Evolutionary conservation across 2,888 invertebrate genomes (phyloP).

Genomic region (Chrysina gloriosa): DNA sequence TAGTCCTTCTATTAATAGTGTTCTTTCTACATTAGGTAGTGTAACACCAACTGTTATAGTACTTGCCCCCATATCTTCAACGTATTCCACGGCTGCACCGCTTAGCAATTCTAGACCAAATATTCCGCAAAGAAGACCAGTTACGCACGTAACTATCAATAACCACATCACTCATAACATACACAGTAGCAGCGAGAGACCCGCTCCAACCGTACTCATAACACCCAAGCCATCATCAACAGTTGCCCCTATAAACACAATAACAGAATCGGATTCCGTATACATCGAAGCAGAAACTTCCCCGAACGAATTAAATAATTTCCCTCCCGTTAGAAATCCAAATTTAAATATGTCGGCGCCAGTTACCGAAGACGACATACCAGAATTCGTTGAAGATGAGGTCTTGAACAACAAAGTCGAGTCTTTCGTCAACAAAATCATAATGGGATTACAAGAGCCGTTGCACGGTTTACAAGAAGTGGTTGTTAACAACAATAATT

Average conservation of each 20-base stretch:
- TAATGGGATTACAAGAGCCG: conserved; percentile 84
- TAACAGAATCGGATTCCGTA: conserved; percentile 52
- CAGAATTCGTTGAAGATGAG: conserved; percentile 81
- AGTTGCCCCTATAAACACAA: conserved; percentile 53
- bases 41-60: conserved; percentile 73
- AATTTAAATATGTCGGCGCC: conserved; percentile 79
- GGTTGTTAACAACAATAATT: conserved; percentile 69
- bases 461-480: conserved; percentile 85
- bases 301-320: conserved; percentile 78
- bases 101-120: conserved; percentile 54
- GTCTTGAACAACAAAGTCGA: conserved; percentile 83
- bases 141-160: conserved; percentile 70
- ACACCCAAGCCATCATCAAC: conserved; percentile 74
- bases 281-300: conserved; percentile 71
- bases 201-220: conserved; percentile 74
- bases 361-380: conserved; percentile 74
- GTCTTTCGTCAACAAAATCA: conserved; percentile 84
- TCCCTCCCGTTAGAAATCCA: conserved; percentile 88
- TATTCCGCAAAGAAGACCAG: conserved; percentile 64
- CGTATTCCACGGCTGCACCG: conserved; percentile 40
- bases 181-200: conserved; percentile 67
- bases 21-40: conserved; percentile 56
- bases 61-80: conserved; percentile 64
- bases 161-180: conserved; percentile 72
- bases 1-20: conserved; percentile 42